These are phyloP conservation scores for Heteractis magnifica DNA, from an alignment of 92 coral and sea anemone genomes.

Conservation along the genomic window DNA sequence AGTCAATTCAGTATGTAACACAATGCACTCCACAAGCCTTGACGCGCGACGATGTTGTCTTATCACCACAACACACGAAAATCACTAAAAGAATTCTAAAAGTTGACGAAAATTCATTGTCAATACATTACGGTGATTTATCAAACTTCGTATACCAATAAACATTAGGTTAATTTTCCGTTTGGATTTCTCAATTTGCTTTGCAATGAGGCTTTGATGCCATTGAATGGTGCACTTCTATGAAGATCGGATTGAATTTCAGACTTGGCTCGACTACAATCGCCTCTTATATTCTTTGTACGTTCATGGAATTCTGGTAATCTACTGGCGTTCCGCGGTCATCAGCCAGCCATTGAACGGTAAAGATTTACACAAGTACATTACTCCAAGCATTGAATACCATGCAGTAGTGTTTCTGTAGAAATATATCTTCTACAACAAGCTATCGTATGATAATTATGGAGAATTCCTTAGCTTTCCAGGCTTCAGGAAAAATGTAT, in stretches of 20 bases:
- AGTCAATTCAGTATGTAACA: background rate
- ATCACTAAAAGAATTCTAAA: background rate
- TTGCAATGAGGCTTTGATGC: slow-evolving; percentile 14
- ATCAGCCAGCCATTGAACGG: slow-evolving; percentile 4
- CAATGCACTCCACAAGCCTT: background rate
- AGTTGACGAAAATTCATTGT: background rate
- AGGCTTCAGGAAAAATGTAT: background rate
- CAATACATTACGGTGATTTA: background rate
- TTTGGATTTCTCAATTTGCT: background rate
- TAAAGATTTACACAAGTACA: background rate
- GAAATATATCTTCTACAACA: background rate
- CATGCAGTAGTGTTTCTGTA: background rate
- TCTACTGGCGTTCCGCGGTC: slow-evolving; percentile 6
- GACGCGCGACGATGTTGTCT: background rate
- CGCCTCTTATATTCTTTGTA: slow-evolving; percentile 45
- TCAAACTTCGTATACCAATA: background rate
- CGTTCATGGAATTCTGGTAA: slow-evolving; percentile 21
- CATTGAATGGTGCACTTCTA: slow-evolving; percentile 22
- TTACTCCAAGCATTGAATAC: background rate
- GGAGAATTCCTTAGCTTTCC: background rate
- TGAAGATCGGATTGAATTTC: slow-evolving; percentile 32
- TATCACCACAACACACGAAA: background rate
- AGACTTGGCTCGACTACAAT: slow-evolving; percentile 53
- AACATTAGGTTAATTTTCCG: background rate
- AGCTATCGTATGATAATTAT: background rate